Percentiles rank a stretch among this genome's conserved stretches.
These are phyloP conservation scores for Ceramica pisi DNA, from an alignment of 2,888 invertebrate species.

Conservation along the genomic window DNA sequence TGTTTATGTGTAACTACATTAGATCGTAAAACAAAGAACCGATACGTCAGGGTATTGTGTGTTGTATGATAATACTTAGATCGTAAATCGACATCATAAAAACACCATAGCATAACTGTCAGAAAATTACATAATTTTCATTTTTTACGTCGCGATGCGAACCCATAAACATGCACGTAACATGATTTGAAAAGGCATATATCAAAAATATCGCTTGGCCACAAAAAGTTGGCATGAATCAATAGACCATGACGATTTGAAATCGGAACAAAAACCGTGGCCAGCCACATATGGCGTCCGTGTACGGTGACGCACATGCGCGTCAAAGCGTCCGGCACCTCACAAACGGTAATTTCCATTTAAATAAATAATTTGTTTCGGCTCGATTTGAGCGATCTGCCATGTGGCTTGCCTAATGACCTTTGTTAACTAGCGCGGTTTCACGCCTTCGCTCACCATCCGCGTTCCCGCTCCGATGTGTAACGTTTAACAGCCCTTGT, in stretches of 20 bases:
- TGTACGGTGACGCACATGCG: conserved; percentile 74
- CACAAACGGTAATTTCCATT: conserved; percentile 86
- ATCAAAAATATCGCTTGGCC: conserved; percentile 48
- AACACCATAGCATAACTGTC: conserved; percentile 13
- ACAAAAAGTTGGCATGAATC: conserved; percentile 65
- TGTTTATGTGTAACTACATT: not conserved
- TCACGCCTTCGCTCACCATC: conserved; percentile 83
- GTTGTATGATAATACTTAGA: conserved; percentile 18
- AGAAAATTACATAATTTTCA: conserved; percentile 35
- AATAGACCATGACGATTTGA: conserved; percentile 76
- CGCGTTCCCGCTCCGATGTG: conserved; percentile 46
- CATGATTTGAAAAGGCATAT: conserved; percentile 45
- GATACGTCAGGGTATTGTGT: not conserved
- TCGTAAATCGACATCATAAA: conserved; percentile 35
- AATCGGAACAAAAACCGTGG: conserved; percentile 74
- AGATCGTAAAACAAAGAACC: not conserved
- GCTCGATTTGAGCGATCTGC: conserved; percentile 83
- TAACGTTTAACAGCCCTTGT: conserved; percentile 33
- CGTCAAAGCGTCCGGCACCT: conserved; percentile 71
- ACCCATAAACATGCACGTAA: conserved; percentile 41
- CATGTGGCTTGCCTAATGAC: conserved; percentile 88
- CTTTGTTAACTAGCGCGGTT: conserved; percentile 86
- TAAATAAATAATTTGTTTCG: conserved; percentile 90
- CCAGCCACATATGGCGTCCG: conserved; percentile 78
- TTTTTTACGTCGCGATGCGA: conserved; percentile 22